Evolutionary conservation across 2,113 vertebrate species (phyloP).

Genomic region (Carassius auratus): DNA sequence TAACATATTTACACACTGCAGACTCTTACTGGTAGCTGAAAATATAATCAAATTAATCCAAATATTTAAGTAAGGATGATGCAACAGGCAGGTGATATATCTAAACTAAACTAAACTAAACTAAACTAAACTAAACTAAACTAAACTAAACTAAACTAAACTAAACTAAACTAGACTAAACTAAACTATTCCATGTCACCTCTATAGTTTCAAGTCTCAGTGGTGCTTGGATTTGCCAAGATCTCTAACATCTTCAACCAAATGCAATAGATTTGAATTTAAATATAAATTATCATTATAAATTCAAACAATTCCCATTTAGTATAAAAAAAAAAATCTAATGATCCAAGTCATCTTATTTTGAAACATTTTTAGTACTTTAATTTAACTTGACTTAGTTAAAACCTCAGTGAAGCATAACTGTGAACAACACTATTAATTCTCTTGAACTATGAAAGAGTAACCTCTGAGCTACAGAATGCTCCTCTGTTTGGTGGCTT

Average conservation of each 20-base stretch:
- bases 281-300: not conserved
- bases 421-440: slow-evolving; percentile 63
- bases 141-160: too few relatives aligned
- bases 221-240: not conserved
- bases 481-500: slow-evolving; percentile 67
- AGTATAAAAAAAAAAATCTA: not conserved
- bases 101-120: too few relatives aligned
- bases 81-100: too few relatives aligned
- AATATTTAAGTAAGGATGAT: not conserved
- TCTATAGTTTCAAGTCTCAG: too few relatives aligned
- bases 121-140: too few relatives aligned
- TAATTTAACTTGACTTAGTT: not conserved
- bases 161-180: too few relatives aligned
- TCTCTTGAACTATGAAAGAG: slow-evolving; percentile 73
- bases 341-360: not conserved
- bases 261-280: not conserved
- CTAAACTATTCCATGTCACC: too few relatives aligned
- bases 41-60: not conserved
- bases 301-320: not conserved
- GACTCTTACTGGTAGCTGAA: not conserved
- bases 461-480: slow-evolving; percentile 24
- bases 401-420: slow-evolving; percentile 47
- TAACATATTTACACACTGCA: not conserved
- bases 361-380: not conserved
- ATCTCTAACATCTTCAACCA: not conserved